A percentile compares a stretch with the other conserved stretches of the same genome.
Evolutionary conservation across 2,797 vertebrate genomes (phyloP).

Genomic region (Mus minutoides): DNA sequence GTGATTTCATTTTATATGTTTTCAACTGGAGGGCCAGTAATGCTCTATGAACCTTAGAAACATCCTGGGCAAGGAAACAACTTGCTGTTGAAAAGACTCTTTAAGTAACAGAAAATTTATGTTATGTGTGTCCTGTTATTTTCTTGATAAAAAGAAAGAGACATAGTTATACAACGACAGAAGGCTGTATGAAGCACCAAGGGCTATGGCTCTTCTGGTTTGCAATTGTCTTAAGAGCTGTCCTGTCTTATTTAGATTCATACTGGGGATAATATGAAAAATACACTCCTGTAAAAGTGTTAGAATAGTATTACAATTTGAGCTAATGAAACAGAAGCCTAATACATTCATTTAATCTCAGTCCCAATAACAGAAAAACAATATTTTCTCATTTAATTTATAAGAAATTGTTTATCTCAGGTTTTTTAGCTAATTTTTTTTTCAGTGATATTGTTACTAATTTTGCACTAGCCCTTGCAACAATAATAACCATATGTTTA

Average conservation of each 20-base stretch:
- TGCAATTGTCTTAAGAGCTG: not conserved
- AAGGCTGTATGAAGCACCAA: not conserved
- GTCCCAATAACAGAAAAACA: not conserved
- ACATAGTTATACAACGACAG: not conserved
- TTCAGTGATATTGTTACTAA: conserved; percentile 4
- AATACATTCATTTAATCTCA: not conserved
- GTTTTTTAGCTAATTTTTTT: conserved; percentile 17
- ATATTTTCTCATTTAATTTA: not conserved
- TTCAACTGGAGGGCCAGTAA: not conserved
- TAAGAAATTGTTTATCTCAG: not conserved
- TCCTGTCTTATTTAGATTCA: not conserved
- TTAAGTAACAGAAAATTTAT: not conserved
- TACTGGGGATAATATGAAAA: not conserved
- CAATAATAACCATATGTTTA: not conserved
- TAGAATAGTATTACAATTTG: not conserved
- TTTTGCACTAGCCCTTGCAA: not conserved
- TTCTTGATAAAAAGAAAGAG: not conserved
- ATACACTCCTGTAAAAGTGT: not conserved
- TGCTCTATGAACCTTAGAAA: not conserved
- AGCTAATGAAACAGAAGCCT: not conserved
- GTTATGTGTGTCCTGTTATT: not conserved
- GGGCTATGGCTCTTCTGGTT: not conserved
- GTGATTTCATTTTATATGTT: not conserved
- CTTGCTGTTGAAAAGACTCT: not conserved
- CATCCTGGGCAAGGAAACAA: not conserved